Evolutionary conservation across 2,888 invertebrate species (phyloP), one percentile per base, ranked within the genome.

Genomic region (Euplexia lucipara): DNA sequence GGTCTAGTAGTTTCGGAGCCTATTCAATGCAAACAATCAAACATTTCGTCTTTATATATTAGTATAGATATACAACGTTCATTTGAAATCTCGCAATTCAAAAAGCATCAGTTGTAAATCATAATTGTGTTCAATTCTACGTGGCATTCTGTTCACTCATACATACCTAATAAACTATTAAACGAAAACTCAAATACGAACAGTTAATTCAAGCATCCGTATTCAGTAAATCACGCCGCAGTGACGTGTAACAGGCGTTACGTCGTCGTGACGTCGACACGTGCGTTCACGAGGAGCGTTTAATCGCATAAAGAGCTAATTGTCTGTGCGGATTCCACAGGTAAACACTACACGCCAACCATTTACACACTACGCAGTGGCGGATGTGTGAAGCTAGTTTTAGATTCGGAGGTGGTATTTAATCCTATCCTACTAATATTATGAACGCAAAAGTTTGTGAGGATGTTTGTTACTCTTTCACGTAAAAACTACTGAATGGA

Each of bases 281-380:
- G 90, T 91, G 91, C 86, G 88, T 87, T 87, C 85, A 84, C 76
- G 81, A 72, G 73, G 83, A 83, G 86, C 86, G 85, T 90, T 91
- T 95, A 95, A 95, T 95, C 95, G 91, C 84, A 91, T 93, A 90
- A 91, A 91, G 91, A 91, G 94, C 91, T 95, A 95, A 95, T 95
- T 95, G 95, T 94, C 93, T 93, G 93, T 90, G 77, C 89, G 92
- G 91, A 94, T 93, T 91, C 92, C 92, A 88, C 91, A 91, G 91
- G 94, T 94, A 95, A 94, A 94, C 92, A 94, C 90, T 89, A 91
- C 91, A 88, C 84, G 83, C 83, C 83, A 66, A 83, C 83, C 87
- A 86, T 90, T 91, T 89, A 87, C 89, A 88, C 88, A 88, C 88
- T 87, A 85, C 83, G 82, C 82, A 76, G 59, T 63, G 69, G 59